A percentile compares a stretch with the other conserved stretches of the same genome.
phyloP scores from a whole-genome alignment of 2,797 vertebrate species.

The Nyctibius grandis region DNA sequence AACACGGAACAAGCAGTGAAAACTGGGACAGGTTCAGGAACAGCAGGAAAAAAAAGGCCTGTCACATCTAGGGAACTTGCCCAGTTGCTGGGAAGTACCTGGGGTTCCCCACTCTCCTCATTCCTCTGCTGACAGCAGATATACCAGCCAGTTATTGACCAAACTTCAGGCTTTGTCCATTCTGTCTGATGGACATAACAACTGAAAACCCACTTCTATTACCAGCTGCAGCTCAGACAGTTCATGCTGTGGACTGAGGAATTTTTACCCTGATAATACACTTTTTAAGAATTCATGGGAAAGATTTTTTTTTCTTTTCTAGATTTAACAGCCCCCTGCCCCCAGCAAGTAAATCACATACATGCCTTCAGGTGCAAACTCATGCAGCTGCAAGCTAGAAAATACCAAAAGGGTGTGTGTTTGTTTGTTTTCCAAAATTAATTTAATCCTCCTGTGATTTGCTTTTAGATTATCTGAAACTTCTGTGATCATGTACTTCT shows the following conservation, averaged over 20 bases:
- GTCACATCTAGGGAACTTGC: neutral
- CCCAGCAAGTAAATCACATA: neutral
- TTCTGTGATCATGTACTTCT: neutral
- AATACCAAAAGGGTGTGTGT: neutral
- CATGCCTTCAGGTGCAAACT: neutral
- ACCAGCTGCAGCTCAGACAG: neutral
- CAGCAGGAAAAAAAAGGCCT: neutral
- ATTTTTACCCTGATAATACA: neutral
- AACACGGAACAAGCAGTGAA: neutral
- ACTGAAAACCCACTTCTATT: neutral
- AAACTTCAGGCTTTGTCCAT: neutral
- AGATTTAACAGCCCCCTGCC: neutral
- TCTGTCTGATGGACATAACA: neutral
- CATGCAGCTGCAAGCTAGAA: neutral
- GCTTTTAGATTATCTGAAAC: neutral
- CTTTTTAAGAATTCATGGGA: neutral
- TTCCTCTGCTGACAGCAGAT: neutral
- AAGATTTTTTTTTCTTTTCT: neutral
- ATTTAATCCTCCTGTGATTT: neutral
- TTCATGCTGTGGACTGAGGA: neutral
- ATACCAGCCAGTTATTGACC: neutral
- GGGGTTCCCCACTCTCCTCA: neutral
- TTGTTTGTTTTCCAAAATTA: neutral
- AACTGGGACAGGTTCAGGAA: neutral
- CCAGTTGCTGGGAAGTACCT: neutral